Percentiles rank a stretch among this genome's conserved stretches.
Evolutionary conservation across 1,140 invertebrate genomes (phyloP).

Genomic region (Tribolium madens): DNA sequence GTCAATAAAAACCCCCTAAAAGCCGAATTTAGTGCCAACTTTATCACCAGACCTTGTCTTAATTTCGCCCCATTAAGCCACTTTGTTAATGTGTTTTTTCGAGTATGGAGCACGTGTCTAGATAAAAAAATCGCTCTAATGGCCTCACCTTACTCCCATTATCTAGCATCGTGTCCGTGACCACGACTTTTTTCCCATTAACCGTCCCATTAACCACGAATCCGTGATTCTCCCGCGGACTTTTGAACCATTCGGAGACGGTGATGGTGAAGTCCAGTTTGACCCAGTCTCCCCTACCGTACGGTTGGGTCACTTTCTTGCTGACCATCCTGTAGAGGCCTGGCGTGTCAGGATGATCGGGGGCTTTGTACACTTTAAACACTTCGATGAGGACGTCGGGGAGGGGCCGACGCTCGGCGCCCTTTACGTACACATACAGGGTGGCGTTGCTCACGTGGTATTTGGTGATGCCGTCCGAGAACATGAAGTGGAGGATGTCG

Average conservation of each 20-base stretch:
- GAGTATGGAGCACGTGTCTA: not conserved
- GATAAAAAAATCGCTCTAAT: not conserved
- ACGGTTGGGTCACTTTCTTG: constrained; percentile 57
- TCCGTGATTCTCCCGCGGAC: constrained; percentile 78
- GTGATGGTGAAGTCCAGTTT: constrained; percentile 81
- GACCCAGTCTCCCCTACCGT: constrained; percentile 75
- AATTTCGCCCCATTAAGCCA: not conserved
- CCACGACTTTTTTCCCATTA: constrained; percentile 63
- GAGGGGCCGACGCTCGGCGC: constrained; percentile 55
- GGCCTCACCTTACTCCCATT: constrained; percentile 56
- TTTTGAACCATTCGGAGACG: constrained; percentile 80
- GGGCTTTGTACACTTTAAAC: constrained; percentile 59
- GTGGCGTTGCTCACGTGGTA: constrained; percentile 67
- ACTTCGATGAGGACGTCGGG: constrained; percentile 58
- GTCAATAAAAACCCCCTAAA: too few relatives aligned
- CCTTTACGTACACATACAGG: constrained; percentile 67
- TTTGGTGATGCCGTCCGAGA: constrained; percentile 67
- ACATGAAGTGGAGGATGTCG: constrained; percentile 68
- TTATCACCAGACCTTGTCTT: not conserved
- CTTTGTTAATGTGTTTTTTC: not conserved
- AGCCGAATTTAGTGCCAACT: too few relatives aligned
- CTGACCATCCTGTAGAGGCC: constrained; percentile 51
- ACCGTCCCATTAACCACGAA: constrained; percentile 77
- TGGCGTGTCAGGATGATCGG: constrained; percentile 55
- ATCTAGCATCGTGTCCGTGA: constrained; percentile 57